These are phyloP conservation scores for Trinorchestia longiramus DNA, from an alignment of 1,140 invertebrate species.

Conservation along the genomic window DNA sequence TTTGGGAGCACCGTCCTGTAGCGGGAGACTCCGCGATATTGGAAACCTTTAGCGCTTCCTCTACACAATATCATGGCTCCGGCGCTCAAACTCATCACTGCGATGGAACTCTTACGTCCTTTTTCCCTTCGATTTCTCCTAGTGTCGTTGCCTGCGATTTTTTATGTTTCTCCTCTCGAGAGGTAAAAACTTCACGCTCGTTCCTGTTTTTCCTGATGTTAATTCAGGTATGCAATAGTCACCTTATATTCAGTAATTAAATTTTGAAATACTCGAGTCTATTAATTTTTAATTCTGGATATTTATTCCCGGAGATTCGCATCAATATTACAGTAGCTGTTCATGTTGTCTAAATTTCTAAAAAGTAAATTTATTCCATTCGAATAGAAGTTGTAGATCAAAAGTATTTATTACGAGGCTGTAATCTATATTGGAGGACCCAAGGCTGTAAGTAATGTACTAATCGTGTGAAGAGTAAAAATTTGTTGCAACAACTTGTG, in stretches of 20 bases:
- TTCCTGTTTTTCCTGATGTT: background rate
- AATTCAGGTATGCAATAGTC: background rate
- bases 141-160: background rate
- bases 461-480: background rate
- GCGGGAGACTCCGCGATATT: slow-evolving; percentile 37
- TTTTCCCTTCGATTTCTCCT: background rate
- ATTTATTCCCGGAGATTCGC: background rate
- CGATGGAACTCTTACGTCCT: background rate
- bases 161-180: background rate
- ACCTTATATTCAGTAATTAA: background rate
- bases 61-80: slow-evolving; percentile 50
- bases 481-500: background rate
- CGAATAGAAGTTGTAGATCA: background rate
- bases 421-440: background rate
- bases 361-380: background rate
- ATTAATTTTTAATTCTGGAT: background rate
- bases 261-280: background rate
- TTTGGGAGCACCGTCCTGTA: slow-evolving; percentile 30
- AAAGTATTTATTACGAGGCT: background rate
- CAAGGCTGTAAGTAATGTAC: background rate
- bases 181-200: background rate
- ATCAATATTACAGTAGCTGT: background rate
- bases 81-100: slow-evolving; percentile 28
- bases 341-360: background rate
- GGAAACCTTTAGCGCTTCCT: slow-evolving; percentile 54